A percentile compares a stretch with the other conserved stretches of the same genome.
phyloP scores from a whole-genome alignment of 2,888 invertebrate species.

The Acronicta alni region DNA sequence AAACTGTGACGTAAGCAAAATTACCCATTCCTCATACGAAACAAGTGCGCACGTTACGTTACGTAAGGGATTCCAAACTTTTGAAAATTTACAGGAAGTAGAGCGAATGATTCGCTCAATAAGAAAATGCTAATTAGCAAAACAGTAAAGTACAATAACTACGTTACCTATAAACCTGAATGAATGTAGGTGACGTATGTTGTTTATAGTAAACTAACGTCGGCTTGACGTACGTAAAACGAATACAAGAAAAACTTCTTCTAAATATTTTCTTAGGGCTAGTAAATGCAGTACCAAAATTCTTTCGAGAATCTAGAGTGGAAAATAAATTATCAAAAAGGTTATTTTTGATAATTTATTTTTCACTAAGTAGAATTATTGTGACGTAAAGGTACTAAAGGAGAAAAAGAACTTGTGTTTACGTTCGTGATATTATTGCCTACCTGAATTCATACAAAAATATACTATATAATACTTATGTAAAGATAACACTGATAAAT shows the following conservation, averaged over 20 bases:
- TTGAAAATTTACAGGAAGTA: background rate
- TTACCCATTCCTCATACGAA: too few species aligned
- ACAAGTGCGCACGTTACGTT: too few species aligned
- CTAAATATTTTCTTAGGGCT: conserved; percentile 11
- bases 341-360: too few species aligned
- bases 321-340: background rate
- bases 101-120: background rate
- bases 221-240: conserved; percentile 12
- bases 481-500: background rate
- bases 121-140: conserved; percentile 10
- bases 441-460: too few species aligned
- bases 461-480: too few species aligned
- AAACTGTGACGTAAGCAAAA: too few species aligned
- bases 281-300: conserved; percentile 1
- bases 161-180: conserved; percentile 11
- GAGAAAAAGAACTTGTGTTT: too few species aligned
- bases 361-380: too few species aligned
- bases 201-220: conserved; percentile 35
- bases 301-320: background rate
- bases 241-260: conserved; percentile 24
- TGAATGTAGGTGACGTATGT: conserved; percentile 38
- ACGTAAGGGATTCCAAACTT: too few species aligned
- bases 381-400: too few species aligned
- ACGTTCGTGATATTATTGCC: too few species aligned
- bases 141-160: conserved; percentile 10